phyloP scores from a whole-genome alignment of 2,113 vertebrate species.

The Thalassarche chlororhynchos region DNA sequence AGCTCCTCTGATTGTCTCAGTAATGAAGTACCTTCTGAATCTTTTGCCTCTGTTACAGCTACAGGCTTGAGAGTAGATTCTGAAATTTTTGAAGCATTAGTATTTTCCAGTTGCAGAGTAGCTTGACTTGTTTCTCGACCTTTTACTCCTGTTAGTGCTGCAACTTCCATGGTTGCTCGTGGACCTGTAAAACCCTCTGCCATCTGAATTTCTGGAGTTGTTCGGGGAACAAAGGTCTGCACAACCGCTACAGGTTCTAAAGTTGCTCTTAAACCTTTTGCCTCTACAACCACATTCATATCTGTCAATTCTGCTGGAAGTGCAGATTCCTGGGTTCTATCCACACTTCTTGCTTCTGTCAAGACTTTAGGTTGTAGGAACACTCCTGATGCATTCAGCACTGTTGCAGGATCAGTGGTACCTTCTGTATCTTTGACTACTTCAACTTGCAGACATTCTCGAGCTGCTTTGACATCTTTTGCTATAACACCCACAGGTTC shows the following conservation, averaged over 20 bases:
- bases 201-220: not conserved
- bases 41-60: not conserved
- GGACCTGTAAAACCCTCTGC: not conserved
- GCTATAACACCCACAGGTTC: not conserved
- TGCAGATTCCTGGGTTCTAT: not conserved
- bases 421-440: not conserved
- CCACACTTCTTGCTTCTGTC: not conserved
- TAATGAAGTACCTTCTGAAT: not conserved
- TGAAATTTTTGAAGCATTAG: not conserved
- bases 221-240: not conserved
- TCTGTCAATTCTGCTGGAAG: not conserved
- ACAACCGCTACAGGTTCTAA: rapidly evolving
- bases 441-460: not conserved
- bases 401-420: not conserved
- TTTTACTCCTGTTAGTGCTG: not conserved
- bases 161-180: not conserved
- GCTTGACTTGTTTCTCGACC: not conserved
- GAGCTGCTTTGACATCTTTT: not conserved
- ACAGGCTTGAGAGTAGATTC: not conserved
- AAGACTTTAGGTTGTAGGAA: not conserved
- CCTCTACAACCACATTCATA: not conserved
- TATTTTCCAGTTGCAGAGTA: not conserved
- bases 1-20: not conserved
- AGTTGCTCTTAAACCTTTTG: not conserved
- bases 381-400: not conserved